A percentile compares a stretch with the other conserved stretches of the same genome.
Evolutionary conservation across 1,140 invertebrate species (phyloP).

Genomic region (Vanessa atalanta): DNA sequence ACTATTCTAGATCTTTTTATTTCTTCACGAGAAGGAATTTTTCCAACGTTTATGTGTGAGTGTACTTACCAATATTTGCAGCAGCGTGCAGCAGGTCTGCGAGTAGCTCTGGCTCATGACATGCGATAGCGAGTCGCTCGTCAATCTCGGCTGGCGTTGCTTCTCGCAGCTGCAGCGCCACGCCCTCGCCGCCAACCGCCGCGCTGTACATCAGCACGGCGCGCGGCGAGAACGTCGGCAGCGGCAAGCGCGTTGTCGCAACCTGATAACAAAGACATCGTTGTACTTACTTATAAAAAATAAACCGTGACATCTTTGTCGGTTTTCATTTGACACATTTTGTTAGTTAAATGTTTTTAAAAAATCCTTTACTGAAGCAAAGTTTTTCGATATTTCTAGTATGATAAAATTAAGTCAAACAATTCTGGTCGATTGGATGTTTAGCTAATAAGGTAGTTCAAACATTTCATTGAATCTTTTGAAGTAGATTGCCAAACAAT

Average conservation of each 20-base stretch:
- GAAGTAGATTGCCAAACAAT: neutral
- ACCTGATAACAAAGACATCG: constrained; percentile 46
- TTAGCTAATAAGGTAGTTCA: neutral
- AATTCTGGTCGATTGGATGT: neutral
- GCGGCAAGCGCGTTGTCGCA: constrained; percentile 74
- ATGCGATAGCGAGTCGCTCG: constrained; percentile 80
- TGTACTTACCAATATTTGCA: constrained; percentile 60
- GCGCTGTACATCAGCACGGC: constrained; percentile 83
- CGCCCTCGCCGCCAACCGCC: constrained; percentile 81
- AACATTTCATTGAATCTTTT: constrained; percentile 3
- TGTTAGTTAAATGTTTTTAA: neutral
- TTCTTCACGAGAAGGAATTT: too few relatives aligned
- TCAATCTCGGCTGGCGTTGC: constrained; percentile 75
- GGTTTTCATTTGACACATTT: too few relatives aligned
- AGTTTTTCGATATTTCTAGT: neutral
- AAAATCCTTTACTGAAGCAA: neutral
- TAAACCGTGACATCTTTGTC: too few relatives aligned
- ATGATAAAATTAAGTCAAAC: constrained; percentile 2
- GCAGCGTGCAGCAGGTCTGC: constrained; percentile 69
- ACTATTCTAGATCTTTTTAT: too few relatives aligned
- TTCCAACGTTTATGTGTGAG: too few relatives aligned
- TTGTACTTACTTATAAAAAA: neutral
- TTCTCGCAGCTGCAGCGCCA: constrained; percentile 81
- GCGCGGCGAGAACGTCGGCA: constrained; percentile 80
- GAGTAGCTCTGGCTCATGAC: constrained; percentile 81